These are phyloP conservation scores for Heliocidaris tuberculata DNA, from an alignment of 35 echinoderm and acorn worm genomes.

Conservation along the genomic window DNA sequence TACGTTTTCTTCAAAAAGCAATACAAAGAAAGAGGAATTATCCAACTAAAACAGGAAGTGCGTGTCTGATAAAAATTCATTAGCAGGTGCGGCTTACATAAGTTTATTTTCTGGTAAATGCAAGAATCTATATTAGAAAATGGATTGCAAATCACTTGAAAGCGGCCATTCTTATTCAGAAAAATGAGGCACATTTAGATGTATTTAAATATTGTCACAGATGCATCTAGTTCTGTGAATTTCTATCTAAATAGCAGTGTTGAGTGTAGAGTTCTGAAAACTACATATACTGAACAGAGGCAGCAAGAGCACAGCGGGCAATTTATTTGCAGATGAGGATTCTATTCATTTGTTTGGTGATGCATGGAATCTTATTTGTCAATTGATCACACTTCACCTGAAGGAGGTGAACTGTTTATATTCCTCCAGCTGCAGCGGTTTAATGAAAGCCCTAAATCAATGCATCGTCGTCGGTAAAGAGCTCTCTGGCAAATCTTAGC, in stretches of 20 bases:
- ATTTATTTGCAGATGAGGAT: neutral
- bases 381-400: conserved; percentile 10
- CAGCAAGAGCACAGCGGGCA: neutral
- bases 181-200: too few species aligned
- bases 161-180: too few species aligned
- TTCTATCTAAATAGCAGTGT: neutral
- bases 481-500: neutral
- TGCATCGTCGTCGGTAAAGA: neutral
- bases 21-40: too few species aligned
- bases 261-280: neutral
- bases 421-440: neutral
- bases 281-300: neutral
- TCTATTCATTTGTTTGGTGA: conserved; percentile 18
- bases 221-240: too few species aligned
- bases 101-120: too few species aligned
- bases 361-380: conserved; percentile 11
- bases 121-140: too few species aligned
- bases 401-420: neutral
- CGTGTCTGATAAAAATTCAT: too few species aligned
- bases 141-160: too few species aligned
- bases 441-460: neutral
- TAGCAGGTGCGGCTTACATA: too few species aligned
- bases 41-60: too few species aligned
- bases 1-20: too few species aligned
- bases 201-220: too few species aligned